Conservation (phyloP, 1,140 invertebrate species). For the Drosophila lowei region DNA sequence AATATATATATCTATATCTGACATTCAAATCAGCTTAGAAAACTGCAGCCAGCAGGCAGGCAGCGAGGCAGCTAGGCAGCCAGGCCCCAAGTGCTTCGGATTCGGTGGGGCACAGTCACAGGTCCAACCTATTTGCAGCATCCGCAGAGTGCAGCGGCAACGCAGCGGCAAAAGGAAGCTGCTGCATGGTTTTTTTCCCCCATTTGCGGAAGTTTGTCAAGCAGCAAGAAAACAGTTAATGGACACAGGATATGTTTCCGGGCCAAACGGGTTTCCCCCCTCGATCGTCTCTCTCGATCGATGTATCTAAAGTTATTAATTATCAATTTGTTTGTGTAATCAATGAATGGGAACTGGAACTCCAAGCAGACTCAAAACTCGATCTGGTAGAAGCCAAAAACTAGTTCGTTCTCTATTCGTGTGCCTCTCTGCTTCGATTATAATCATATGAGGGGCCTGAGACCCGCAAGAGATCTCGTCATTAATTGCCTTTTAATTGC, state of each 20-base stretch:
- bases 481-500: conserved; percentile 74
- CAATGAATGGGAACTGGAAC: conserved; percentile 55
- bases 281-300: conserved; percentile 19
- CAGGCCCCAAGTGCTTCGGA: background rate
- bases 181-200: conserved; percentile 10
- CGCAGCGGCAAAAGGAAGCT: conserved; percentile 34
- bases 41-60: conserved; percentile 58
- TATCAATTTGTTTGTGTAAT: conserved; percentile 64
- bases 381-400: conserved; percentile 5
- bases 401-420: conserved; percentile 45
- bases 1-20: conserved; percentile 55
- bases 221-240: conserved; percentile 76
- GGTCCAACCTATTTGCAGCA: conserved; percentile 65
- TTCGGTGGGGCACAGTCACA: conserved; percentile 41
- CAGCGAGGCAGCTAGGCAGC: conserved; percentile 3
- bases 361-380: conserved; percentile 1
- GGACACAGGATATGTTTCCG: conserved; percentile 80
- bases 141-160: conserved; percentile 45
- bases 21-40: conserved; percentile 79
- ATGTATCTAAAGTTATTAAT: conserved; percentile 69
- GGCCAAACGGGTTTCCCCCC: conserved; percentile 56
- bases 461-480: background rate
- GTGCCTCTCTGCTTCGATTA: conserved; percentile 10
- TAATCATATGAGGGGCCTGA: conserved; percentile 18
- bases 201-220: conserved; percentile 70